Evolutionary conservation across 1,140 invertebrate genomes (phyloP).

Genomic region (Calephelis virginiensis): DNA sequence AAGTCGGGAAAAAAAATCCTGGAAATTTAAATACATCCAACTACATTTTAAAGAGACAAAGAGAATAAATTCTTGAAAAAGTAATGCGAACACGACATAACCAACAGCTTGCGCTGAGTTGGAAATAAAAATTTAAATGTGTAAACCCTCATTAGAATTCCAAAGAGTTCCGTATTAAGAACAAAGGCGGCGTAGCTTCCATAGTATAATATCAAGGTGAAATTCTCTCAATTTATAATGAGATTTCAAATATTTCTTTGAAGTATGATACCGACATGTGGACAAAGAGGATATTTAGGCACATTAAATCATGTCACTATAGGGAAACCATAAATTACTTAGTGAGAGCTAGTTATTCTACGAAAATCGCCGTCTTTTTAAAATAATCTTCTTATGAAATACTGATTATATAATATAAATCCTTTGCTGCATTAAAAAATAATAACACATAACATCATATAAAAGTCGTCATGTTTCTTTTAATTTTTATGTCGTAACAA

Average conservation of each 20-base stretch:
- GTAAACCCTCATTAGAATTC: conserved; percentile 43
- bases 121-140: conserved; percentile 12
- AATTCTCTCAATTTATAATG: conserved; percentile 39
- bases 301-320: background rate
- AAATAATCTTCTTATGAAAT: no score
- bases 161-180: conserved; percentile 37
- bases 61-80: conserved; percentile 6
- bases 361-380: no score
- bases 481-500: no score
- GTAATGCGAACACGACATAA: conserved; percentile 1
- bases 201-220: conserved; percentile 40
- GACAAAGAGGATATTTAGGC: conserved; percentile 27
- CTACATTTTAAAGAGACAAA: background rate
- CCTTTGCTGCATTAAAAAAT: no score
- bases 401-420: no score
- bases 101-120: background rate
- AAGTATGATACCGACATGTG: conserved; percentile 33
- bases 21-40: background rate
- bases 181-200: conserved; percentile 39
- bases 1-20: no score
- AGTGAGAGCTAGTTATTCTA: background rate
- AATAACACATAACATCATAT: no score
- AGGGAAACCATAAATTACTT: no score
- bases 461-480: no score
- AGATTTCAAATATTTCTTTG: conserved; percentile 45